Base-by-base conservation (phyloP, 2,888 invertebrate species). In the Hypena proboscidalis region DNA sequence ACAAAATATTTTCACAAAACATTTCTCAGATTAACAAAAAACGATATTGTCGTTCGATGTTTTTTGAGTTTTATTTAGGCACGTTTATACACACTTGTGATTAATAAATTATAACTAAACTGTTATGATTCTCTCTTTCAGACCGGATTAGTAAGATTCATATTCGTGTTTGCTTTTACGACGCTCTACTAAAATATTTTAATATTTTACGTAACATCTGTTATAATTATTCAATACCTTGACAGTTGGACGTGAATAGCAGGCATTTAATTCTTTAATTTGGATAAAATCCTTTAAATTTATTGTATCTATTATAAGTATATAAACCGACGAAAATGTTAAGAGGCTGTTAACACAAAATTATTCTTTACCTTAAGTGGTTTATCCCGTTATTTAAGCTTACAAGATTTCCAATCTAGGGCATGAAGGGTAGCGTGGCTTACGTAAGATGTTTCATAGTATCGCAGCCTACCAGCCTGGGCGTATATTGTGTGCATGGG, bases 1-100 rank as follows among this genome's bases (percentile, higher is more conserved):
- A 85, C 80, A 74, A 80, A 84, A 83, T 82, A 80, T 83, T 85
- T 72, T 78, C 70, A 77, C 70, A 73, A 79, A 82, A 79, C 67
- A 74, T 71, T 33, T 63, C 65, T 72, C 58, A 44, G 61, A 54
- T 51, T 58, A 58, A 58, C 43, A 42, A 61, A 65, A 59, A 46
- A 46, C 58, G 43, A 61, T 60, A 58, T 52, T 37, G 43, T 57
- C 66, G 60, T 67, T 62, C 41, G 46, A 48, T 40, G 62, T 70
- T 75, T 74, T 80, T 66, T 66, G 49, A 57, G 57, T 69, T 74
- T 74, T 72, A 78, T 80, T 63, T 67, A 72, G 78, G 80, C 77
- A 82, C 78, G 77, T 84, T 77, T 79, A 71, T 73, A 59, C 55
- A 64, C 74, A 76, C 70, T 72, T 53, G 74, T 77, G 71, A 79